Percentiles rank a stretch among this genome's conserved stretches.
Conservation (phyloP, 2,888 invertebrate genomes). For the Bimastos eiseni region DNA sequence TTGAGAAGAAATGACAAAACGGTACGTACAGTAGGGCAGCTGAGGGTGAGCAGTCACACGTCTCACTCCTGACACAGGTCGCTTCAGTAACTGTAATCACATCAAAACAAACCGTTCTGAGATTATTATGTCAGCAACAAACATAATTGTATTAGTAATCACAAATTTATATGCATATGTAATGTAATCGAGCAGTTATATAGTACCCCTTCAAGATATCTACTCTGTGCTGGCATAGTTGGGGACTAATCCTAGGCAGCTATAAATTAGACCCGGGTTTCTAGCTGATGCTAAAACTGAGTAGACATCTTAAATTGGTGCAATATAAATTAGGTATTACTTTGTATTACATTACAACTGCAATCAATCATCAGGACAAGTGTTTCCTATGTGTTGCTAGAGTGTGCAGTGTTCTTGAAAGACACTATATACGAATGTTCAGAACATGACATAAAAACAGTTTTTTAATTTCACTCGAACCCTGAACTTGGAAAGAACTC, state of each 20-base stretch:
- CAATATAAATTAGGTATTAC: not conserved
- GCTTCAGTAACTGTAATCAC: conserved; percentile 67
- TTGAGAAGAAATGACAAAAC: not conserved
- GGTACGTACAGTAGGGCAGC: conserved; percentile 85
- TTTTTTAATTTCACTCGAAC: not conserved
- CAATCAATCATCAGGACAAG: not conserved
- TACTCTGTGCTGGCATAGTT: too few relatives aligned
- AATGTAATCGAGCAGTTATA: too few relatives aligned
- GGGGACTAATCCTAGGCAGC: too few relatives aligned
- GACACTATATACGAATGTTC: not conserved
- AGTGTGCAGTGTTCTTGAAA: not conserved
- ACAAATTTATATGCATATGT: too few relatives aligned
- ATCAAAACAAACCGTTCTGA: not conserved
- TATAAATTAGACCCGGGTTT: too few relatives aligned
- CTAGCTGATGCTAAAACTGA: not conserved
- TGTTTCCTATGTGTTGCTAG: not conserved
- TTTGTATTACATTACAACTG: not conserved
- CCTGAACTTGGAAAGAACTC: not conserved
- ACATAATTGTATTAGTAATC: not conserved
- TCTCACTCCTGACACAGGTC: conserved; percentile 90
- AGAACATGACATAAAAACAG: not conserved
- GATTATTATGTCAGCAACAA: not conserved
- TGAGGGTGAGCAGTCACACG: conserved; percentile 94
- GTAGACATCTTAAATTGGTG: not conserved
- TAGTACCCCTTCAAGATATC: too few relatives aligned